A percentile compares a stretch with the other conserved stretches of the same genome.
Conservation (phyloP, 2,888 invertebrate genomes). For the Melinaea menophilus region DNA sequence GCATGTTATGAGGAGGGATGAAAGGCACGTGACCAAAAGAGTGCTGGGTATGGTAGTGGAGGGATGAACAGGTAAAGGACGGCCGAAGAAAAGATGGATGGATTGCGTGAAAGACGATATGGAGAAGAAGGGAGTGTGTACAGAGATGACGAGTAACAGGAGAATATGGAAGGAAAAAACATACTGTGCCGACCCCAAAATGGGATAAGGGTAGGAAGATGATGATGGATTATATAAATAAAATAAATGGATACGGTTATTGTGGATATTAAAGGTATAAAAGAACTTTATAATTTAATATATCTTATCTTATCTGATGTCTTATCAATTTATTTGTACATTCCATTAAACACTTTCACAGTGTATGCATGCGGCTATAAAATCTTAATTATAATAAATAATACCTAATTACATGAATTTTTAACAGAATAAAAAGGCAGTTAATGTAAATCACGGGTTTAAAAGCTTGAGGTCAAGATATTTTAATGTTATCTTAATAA, state of each 20-base stretch:
- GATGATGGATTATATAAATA: neutral
- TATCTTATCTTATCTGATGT: neutral
- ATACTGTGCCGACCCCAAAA: too few relatives aligned
- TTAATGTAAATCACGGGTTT: conserved; percentile 23
- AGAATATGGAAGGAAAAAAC: too few relatives aligned
- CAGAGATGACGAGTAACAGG: too few relatives aligned
- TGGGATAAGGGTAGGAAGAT: too few relatives aligned
- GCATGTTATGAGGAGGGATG: too few relatives aligned
- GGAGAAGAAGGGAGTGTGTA: too few relatives aligned
- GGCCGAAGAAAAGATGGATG: too few relatives aligned
- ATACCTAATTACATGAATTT: conserved; percentile 28
- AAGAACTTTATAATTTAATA: neutral
- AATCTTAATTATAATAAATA: conserved; percentile 29
- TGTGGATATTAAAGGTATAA: neutral
- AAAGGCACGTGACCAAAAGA: too few relatives aligned
- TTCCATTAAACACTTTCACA: conserved; percentile 19
- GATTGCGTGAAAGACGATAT: too few relatives aligned
- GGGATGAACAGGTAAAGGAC: too few relatives aligned
- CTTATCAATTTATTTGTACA: conserved; percentile 1
- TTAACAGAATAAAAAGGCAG: conserved; percentile 24
- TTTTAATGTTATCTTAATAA: conserved; percentile 23
- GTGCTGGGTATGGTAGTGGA: too few relatives aligned
- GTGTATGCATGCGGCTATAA: conserved; percentile 9
- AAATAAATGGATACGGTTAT: neutral
- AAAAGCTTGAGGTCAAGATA: conserved; percentile 28